These are phyloP conservation scores for Geococcyx californianus DNA, from an alignment of 2,113 vertebrate species.

Conservation along the genomic window DNA sequence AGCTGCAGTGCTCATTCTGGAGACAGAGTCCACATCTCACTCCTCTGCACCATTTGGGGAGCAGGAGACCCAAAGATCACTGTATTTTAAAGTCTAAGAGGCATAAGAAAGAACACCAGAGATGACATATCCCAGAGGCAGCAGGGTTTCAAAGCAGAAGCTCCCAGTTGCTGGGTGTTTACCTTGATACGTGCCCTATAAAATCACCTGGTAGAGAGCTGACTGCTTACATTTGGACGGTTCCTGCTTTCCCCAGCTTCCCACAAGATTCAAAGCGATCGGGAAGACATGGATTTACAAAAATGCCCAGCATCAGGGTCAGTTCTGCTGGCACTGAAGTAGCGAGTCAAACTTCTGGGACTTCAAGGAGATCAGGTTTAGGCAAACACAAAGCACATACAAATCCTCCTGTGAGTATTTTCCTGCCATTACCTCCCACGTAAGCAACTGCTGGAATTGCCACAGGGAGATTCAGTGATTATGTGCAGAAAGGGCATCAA, in stretches of 20 bases:
- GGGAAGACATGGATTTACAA: background rate
- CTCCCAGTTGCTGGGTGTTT: background rate
- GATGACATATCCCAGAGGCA: background rate
- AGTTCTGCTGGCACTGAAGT: background rate
- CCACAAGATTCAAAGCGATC: background rate
- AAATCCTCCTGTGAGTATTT: constrained; percentile 61
- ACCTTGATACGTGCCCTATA: background rate
- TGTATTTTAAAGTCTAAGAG: background rate
- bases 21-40: background rate
- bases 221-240: background rate
- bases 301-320: constrained; percentile 27
- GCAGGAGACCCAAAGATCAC: background rate
- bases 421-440: constrained; percentile 66
- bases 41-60: background rate
- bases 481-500: constrained; percentile 64
- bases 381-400: constrained; percentile 63
- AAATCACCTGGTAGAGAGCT: background rate
- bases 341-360: constrained; percentile 27
- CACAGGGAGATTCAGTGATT: constrained; percentile 64
- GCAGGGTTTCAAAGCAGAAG: background rate
- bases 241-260: background rate
- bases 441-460: constrained; percentile 67
- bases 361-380: constrained; percentile 67
- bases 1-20: background rate
- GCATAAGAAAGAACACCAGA: background rate